Evolutionary conservation across 2,888 invertebrate species (phyloP).

Genomic region (Nycteola revayana): DNA sequence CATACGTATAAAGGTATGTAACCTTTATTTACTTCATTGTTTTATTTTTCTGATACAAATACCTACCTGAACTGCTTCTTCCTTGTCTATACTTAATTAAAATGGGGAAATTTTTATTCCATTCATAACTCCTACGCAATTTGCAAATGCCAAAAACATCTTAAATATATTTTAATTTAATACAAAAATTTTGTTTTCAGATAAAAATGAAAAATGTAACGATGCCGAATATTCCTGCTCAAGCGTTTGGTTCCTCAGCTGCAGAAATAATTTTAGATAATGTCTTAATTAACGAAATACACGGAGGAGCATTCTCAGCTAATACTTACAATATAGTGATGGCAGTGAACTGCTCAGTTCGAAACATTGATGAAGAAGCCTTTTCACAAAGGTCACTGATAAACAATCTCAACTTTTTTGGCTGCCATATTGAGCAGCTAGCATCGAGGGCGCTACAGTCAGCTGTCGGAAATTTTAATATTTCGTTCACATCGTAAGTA

Average conservation of each 20-base stretch:
- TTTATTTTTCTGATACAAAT: no score
- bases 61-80: no score
- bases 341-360: constrained; percentile 83
- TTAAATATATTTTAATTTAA: no score
- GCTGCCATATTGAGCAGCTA: constrained; percentile 81
- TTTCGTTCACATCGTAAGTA: constrained; percentile 83
- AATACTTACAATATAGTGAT: constrained; percentile 83
- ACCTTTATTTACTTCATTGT: no score
- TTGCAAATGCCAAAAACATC: no score
- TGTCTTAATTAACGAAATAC: constrained; percentile 78
- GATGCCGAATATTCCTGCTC: constrained; percentile 81
- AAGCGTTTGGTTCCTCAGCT: constrained; percentile 84
- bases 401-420: constrained; percentile 81
- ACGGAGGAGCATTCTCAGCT: constrained; percentile 85
- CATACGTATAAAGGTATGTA: no score
- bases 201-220: constrained; percentile 84
- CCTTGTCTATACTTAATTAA: no score
- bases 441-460: constrained; percentile 83
- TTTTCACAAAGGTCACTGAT: constrained; percentile 84
- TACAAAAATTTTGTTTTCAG: constrained; percentile 75
- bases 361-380: constrained; percentile 83
- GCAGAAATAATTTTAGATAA: constrained; percentile 80
- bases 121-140: constrained; percentile 5
- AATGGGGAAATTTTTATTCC: constrained; percentile 25
- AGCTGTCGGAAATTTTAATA: constrained; percentile 84